Conservation (phyloP, 2,888 invertebrate species). For the Drosophila maculinotata region DNA sequence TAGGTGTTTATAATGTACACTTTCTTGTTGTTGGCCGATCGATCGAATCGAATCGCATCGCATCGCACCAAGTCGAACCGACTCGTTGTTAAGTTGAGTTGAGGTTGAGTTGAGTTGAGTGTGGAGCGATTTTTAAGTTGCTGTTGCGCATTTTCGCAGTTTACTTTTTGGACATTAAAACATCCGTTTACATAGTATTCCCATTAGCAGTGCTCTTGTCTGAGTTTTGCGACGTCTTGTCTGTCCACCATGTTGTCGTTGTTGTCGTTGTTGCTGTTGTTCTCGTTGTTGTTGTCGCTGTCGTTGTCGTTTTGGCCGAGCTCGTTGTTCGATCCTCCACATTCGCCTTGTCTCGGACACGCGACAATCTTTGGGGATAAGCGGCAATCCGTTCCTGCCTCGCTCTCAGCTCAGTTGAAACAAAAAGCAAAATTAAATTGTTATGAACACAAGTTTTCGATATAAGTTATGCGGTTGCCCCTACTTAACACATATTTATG, state of each 20-base stretch:
- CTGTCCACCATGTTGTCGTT: constrained; percentile 51
- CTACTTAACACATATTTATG: constrained; percentile 80
- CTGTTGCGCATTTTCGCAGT: constrained; percentile 73
- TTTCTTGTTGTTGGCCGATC: constrained; percentile 72
- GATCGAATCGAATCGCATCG: constrained; percentile 51
- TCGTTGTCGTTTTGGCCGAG: constrained; percentile 20
- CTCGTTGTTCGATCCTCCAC: constrained; percentile 48
- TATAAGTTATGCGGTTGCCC: constrained; percentile 67
- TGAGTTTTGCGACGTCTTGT: constrained; percentile 62
- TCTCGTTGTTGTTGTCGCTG: constrained; percentile 27
- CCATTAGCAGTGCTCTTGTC: constrained; percentile 81
- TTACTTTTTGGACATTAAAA: constrained; percentile 82
- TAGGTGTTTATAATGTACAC: constrained; percentile 80
- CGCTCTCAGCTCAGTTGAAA: constrained; percentile 53
- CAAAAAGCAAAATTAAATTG: constrained; percentile 80
- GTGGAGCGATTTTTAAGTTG: constrained; percentile 63
- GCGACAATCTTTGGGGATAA: constrained; percentile 72
- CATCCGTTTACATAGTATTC: constrained; percentile 83
- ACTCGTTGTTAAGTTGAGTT: not conserved
- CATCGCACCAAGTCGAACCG: constrained; percentile 13
- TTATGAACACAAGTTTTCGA: constrained; percentile 79
- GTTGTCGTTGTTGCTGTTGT: constrained; percentile 7
- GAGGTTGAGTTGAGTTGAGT: constrained; percentile 27
- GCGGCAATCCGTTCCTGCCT: constrained; percentile 34
- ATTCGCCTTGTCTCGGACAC: constrained; percentile 72